A percentile compares a stretch with the other conserved stretches of the same genome.
Evolutionary conservation across 2,797 vertebrate species (phyloP).

Genomic region (Pipistrellus pipistrellus): DNA sequence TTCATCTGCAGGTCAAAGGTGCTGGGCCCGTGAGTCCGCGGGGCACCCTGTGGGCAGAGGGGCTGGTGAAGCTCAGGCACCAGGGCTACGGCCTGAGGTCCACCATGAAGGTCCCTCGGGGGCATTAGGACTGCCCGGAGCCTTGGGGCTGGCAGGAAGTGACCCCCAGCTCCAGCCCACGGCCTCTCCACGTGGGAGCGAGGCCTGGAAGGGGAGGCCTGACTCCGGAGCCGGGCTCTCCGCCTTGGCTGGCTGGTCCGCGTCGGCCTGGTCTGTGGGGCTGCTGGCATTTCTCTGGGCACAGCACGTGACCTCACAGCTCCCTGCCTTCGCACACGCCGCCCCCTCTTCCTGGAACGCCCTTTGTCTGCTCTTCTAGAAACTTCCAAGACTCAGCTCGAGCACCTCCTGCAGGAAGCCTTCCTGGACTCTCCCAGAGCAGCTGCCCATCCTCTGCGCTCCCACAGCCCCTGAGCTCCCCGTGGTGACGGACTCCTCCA

Average conservation of each 20-base stretch:
- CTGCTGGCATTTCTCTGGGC: background rate
- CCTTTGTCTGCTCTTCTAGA: background rate
- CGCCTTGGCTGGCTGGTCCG: background rate
- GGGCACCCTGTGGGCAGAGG: slow-evolving; percentile 80
- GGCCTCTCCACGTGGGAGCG: background rate
- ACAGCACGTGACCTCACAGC: accelerated
- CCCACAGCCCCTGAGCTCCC: background rate
- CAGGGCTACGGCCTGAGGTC: background rate
- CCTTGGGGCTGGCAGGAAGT: background rate
- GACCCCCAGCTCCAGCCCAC: background rate
- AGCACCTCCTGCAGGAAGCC: background rate
- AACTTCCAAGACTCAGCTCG: background rate
- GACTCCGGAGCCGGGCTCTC: background rate
- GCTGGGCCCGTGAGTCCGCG: slow-evolving; percentile 84
- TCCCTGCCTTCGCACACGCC: background rate
- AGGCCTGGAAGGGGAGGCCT: background rate
- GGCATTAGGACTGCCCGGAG: background rate
- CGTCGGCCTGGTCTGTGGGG: background rate
- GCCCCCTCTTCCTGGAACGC: background rate
- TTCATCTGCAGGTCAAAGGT: slow-evolving; percentile 94
- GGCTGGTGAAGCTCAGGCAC: background rate
- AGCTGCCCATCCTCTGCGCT: background rate
- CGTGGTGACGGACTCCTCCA: accelerated
- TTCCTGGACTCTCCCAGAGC: background rate
- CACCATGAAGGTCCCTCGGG: background rate